Percentiles rank a stretch among this genome's conserved stretches.
These are phyloP conservation scores for Garra rufa DNA, from an alignment of 2,113 vertebrate species.

Conservation along the genomic window DNA sequence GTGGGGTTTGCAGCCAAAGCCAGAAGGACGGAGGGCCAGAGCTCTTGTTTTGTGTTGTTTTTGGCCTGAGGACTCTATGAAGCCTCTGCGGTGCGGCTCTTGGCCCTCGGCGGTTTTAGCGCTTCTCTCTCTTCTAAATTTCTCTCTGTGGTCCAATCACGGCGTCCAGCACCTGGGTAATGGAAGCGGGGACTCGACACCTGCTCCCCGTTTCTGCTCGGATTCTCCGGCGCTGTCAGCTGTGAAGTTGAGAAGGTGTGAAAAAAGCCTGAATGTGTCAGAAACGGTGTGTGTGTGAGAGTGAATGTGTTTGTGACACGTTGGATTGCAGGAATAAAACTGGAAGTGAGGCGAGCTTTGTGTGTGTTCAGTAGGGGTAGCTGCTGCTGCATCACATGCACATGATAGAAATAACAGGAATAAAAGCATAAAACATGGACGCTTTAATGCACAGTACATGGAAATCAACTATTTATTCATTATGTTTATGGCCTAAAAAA, in stretches of 20 bases:
- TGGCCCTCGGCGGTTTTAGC: constrained; percentile 48
- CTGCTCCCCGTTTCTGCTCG: constrained; percentile 7
- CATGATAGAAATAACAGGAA: constrained; percentile 30
- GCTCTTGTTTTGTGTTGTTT: neutral
- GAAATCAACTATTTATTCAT: neutral
- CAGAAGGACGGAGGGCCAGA: neutral
- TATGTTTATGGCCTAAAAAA: too few species aligned
- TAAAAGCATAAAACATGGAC: neutral
- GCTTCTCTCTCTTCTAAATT: constrained; percentile 41
- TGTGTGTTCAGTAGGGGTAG: constrained; percentile 58
- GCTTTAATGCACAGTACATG: too few species aligned
- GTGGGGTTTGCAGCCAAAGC: constrained; percentile 17
- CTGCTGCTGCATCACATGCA: constrained; percentile 49
- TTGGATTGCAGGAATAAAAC: neutral
- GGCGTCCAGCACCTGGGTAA: neutral
- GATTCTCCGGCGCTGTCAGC: neutral
- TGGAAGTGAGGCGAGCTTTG: constrained; percentile 11
- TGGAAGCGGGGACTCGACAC: neutral
- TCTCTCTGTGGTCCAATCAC: constrained; percentile 44
- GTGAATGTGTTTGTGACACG: neutral
- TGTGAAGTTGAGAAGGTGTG: constrained; percentile 1
- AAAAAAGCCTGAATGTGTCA: neutral
- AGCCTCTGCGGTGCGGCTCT: constrained; percentile 12
- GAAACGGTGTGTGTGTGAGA: neutral
- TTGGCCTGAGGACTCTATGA: constrained; percentile 40